These are phyloP conservation scores for Eupithecia inturbata DNA, from an alignment of 2,888 invertebrate genomes.

Conservation along the genomic window DNA sequence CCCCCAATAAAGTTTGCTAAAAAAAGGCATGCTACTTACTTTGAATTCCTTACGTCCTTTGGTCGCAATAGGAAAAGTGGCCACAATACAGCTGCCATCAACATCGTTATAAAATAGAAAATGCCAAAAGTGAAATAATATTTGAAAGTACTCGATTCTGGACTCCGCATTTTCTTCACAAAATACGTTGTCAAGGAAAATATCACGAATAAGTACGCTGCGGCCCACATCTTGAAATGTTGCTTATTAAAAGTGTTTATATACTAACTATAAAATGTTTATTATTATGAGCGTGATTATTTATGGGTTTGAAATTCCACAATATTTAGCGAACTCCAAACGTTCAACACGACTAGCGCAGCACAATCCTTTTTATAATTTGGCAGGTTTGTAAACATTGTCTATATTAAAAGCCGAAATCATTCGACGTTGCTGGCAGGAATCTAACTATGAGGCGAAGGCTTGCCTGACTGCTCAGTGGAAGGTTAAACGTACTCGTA, in stretches of 20 bases:
- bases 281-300: neutral
- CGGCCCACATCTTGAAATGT: slow-evolving; percentile 62
- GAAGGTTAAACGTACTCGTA: neutral
- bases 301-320: slow-evolving; percentile 2
- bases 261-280: neutral
- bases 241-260: neutral
- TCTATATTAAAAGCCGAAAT: slow-evolving; percentile 6
- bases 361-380: slow-evolving; percentile 11
- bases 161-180: slow-evolving; percentile 58
- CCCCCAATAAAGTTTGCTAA: neutral
- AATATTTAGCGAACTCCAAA: neutral
- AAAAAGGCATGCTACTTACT: slow-evolving; percentile 61
- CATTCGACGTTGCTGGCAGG: neutral
- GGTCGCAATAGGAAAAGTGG: slow-evolving; percentile 67
- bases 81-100: slow-evolving; percentile 56
- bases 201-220: slow-evolving; percentile 52
- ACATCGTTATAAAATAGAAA: slow-evolving; percentile 56
- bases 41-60: slow-evolving; percentile 67
- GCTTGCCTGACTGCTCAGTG: neutral
- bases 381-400: slow-evolving; percentile 3
- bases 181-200: slow-evolving; percentile 57
- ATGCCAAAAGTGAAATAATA: slow-evolving; percentile 61
- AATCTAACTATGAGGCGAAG: neutral
- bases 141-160: slow-evolving; percentile 61
- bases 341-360: slow-evolving; percentile 46